Percentiles rank a stretch among this genome's conserved stretches.
These are phyloP conservation scores for Metridium senile DNA, from an alignment of 92 coral and sea anemone species.

Conservation along the genomic window DNA sequence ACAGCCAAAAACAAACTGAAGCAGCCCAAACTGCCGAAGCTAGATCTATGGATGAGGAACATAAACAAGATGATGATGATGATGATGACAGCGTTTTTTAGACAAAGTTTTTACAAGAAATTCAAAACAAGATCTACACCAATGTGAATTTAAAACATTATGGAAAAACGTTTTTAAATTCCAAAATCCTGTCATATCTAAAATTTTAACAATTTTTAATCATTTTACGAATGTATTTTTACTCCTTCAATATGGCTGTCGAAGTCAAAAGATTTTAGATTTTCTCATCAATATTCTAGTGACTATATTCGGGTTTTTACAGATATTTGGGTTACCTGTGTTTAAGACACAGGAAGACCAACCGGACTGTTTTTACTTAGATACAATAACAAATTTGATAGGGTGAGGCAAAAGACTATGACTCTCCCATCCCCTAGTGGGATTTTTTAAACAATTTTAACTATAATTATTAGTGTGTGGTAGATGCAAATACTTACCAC, in stretches of 20 bases:
- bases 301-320: not conserved
- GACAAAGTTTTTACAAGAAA: not conserved
- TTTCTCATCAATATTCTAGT: no score
- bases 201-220: not conserved
- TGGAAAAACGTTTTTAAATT: not conserved
- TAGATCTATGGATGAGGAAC: not conserved
- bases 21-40: not conserved
- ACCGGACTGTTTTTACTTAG: not conserved
- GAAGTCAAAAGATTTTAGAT: not conserved
- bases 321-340: not conserved
- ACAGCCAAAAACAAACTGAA: no score
- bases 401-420: not conserved
- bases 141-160: not conserved
- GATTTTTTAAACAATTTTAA: no score
- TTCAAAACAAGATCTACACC: no score
- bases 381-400: not conserved
- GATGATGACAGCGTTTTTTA: not conserved
- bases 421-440: not conserved
- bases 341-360: not conserved
- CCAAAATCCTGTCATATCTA: no score
- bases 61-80: not conserved
- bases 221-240: no score
- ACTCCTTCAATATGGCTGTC: not conserved
- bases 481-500: no score
- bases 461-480: no score